phyloP scores from a whole-genome alignment of 1,140 invertebrate species.

The Zaprionus inermis region DNA sequence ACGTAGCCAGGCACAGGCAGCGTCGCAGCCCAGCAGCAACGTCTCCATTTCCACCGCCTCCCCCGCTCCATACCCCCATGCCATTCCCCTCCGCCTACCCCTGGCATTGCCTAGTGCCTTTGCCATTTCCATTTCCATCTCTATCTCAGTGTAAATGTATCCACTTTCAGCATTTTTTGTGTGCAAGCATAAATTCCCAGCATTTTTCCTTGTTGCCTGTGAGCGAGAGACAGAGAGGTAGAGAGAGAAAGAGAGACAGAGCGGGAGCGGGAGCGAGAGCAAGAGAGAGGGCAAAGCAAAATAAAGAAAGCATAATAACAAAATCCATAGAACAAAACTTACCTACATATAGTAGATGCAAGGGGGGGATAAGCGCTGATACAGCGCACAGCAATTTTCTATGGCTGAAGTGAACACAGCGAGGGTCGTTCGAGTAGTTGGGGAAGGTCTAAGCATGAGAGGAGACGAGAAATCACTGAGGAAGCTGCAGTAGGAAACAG shows the following conservation, averaged over 20 bases:
- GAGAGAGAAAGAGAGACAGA: constrained; percentile 1
- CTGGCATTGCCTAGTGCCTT: not conserved
- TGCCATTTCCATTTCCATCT: constrained; percentile 40
- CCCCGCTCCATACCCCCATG: not conserved
- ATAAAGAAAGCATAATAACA: constrained; percentile 43
- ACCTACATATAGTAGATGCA: constrained; percentile 20
- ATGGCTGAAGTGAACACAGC: constrained; percentile 31
- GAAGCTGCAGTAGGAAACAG: no score
- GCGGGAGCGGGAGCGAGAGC: not conserved
- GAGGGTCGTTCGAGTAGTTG: constrained; percentile 36
- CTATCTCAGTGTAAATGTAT: constrained; percentile 60
- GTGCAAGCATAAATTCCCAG: constrained; percentile 73
- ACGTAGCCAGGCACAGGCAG: constrained; percentile 42
- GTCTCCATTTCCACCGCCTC: constrained; percentile 4
- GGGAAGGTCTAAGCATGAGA: not conserved
- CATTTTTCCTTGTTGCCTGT: constrained; percentile 72
- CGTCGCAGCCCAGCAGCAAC: not conserved
- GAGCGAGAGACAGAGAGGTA: constrained; percentile 16
- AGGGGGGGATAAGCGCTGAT: constrained; percentile 52
- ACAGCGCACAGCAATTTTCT: constrained; percentile 62
- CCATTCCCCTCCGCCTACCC: constrained; percentile 11
- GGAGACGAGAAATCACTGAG: no score
- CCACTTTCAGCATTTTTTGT: constrained; percentile 71
- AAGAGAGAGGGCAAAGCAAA: constrained; percentile 16
- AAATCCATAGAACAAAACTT: constrained; percentile 48